phyloP scores from a whole-genome alignment of 2,113 vertebrate genomes.

The Elephantulus edwardii region DNA sequence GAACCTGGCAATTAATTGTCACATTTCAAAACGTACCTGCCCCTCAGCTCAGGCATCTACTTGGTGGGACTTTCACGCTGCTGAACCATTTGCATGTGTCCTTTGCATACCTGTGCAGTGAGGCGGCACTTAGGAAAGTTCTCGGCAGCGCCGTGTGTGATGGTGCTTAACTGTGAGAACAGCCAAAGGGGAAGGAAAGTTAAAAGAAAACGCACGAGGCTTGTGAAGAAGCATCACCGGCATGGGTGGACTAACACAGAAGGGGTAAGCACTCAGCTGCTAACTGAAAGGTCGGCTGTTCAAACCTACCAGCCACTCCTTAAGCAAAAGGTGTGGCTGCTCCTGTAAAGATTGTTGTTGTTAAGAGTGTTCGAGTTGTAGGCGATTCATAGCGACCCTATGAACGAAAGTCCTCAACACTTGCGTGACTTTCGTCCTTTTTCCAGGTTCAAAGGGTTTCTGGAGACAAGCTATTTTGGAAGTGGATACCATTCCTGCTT shows the following conservation, averaged over 20 bases:
- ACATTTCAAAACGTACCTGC: neutral
- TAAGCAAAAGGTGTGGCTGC: neutral
- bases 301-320: neutral
- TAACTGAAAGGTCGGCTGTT: neutral
- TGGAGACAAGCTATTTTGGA: too few species aligned
- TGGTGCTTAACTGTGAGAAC: neutral
- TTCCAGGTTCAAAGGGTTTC: too few species aligned
- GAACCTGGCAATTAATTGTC: neutral
- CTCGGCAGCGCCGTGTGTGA: neutral
- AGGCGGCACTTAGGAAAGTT: neutral
- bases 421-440: too few species aligned
- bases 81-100: neutral
- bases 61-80: neutral
- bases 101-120: neutral
- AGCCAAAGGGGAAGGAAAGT: neutral
- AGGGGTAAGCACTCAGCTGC: neutral
- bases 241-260: too few species aligned
- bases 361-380: too few species aligned
- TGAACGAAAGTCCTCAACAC: too few species aligned
- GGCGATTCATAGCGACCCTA: too few species aligned
- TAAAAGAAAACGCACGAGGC: neutral
- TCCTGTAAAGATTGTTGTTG: neutral
- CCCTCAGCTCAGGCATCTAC: neutral
- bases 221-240: too few species aligned
- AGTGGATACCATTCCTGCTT: too few species aligned